These are phyloP conservation scores for Diaphora mendica DNA, from an alignment of 2,888 invertebrate species.

Conservation along the genomic window DNA sequence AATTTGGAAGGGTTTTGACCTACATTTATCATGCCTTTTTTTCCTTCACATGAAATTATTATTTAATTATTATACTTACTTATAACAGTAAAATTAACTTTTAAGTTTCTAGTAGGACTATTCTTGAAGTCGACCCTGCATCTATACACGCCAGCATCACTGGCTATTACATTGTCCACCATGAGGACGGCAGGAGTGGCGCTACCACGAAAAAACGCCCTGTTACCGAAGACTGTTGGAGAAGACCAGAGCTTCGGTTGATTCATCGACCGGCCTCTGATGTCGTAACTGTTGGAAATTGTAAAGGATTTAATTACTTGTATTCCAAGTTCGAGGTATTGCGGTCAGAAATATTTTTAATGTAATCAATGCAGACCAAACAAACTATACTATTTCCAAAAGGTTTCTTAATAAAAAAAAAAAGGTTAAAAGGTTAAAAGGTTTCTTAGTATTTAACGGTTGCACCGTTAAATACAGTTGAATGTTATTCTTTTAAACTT, in stretches of 20 bases:
- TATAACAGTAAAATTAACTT: conserved; percentile 96
- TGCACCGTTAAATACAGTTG: neutral
- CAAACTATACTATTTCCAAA: no score
- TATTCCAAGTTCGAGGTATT: neutral
- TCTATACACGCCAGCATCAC: conserved; percentile 94
- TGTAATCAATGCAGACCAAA: no score
- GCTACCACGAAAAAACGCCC: conserved; percentile 92
- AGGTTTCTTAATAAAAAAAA: no score
- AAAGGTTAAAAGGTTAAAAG: no score
- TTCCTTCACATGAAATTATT: no score
- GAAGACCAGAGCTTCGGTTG: conserved; percentile 95
- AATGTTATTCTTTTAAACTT: neutral
- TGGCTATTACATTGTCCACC: conserved; percentile 91
- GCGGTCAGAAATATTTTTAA: no score
- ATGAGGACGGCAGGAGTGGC: conserved; percentile 92
- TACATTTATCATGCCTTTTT: neutral
- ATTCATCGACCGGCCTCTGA: conserved; percentile 90
- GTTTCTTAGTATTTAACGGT: no score
- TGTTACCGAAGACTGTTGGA: conserved; percentile 90
- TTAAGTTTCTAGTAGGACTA: conserved; percentile 95
- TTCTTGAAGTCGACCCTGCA: conserved; percentile 97
- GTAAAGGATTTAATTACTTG: neutral
- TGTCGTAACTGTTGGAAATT: conserved; percentile 88
- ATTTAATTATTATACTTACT: no score
- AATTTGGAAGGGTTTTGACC: neutral